Percentiles rank a stretch among this genome's conserved stretches.
phyloP scores from a whole-genome alignment of 2,888 invertebrate genomes.

The Brenthis hecate region DNA sequence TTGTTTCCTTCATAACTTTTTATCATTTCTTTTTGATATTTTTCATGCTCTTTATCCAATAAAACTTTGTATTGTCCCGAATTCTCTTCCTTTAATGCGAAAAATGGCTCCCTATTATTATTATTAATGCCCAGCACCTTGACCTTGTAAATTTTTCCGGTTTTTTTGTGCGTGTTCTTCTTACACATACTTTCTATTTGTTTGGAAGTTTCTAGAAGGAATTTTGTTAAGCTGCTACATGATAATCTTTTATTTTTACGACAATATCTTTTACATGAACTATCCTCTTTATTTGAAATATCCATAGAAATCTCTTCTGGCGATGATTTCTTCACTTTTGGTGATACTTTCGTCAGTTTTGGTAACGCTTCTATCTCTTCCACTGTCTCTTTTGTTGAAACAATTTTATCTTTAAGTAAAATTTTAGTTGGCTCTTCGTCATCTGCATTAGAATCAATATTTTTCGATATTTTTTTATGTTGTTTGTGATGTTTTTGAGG shows the following conservation, averaged over 20 bases:
- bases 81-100: conserved; percentile 52
- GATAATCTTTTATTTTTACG: conserved; percentile 11
- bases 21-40: conserved; percentile 47
- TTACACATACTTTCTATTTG: conserved; percentile 5
- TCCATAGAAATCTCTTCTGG: not conserved
- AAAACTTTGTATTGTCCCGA: conserved; percentile 58
- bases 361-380: no score
- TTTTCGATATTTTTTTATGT: no score
- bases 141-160: conserved; percentile 45
- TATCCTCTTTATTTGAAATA: not conserved
- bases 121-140: conserved; percentile 45
- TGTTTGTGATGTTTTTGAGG: no score
- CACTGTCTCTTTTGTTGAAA: no score
- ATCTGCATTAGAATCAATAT: no score
- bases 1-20: conserved; percentile 45
- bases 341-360: no score
- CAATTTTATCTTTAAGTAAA: no score
- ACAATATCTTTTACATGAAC: not conserved
- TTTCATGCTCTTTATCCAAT: conserved; percentile 67
- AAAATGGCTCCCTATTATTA: conserved; percentile 46
- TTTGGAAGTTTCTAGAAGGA: conserved; percentile 9
- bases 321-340: not conserved
- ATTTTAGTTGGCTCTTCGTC: no score
- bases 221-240: conserved; percentile 14
- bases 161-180: conserved; percentile 6